phyloP scores from a whole-genome alignment of 2,113 vertebrate species.

The Dicerorhinus sumatrensis region DNA sequence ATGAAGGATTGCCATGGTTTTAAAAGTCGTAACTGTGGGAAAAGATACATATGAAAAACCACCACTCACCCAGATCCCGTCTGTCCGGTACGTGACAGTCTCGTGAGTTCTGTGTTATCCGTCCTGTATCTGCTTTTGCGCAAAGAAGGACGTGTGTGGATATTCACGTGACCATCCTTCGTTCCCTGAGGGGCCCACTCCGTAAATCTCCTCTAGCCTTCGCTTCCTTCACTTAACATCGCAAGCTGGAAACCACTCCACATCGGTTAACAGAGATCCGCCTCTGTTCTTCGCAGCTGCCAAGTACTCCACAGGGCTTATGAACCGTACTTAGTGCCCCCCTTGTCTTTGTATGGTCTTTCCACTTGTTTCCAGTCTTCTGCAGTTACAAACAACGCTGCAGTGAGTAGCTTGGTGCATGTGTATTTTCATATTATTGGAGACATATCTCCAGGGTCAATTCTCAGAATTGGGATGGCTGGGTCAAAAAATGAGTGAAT shows the following conservation, averaged over 20 bases:
- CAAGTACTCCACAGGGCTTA: accelerated
- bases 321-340: accelerated
- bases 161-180: background rate
- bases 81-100: no score
- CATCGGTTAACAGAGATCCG: background rate
- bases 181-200: background rate
- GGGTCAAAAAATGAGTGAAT: no score
- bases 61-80: background rate
- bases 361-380: accelerated
- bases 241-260: background rate
- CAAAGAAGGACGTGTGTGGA: background rate
- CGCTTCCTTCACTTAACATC: no score
- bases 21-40: background rate
- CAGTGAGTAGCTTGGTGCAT: accelerated
- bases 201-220: background rate
- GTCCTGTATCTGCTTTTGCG: background rate
- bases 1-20: background rate
- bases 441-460: background rate
- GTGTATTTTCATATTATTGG: accelerated
- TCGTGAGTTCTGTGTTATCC: background rate
- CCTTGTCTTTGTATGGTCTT: accelerated
- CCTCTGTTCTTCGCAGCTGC: background rate
- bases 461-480: background rate
- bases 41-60: background rate
- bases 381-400: accelerated